Evolutionary conservation across 2,113 vertebrate species (phyloP).

Genomic region (Myiagra hebetior): DNA sequence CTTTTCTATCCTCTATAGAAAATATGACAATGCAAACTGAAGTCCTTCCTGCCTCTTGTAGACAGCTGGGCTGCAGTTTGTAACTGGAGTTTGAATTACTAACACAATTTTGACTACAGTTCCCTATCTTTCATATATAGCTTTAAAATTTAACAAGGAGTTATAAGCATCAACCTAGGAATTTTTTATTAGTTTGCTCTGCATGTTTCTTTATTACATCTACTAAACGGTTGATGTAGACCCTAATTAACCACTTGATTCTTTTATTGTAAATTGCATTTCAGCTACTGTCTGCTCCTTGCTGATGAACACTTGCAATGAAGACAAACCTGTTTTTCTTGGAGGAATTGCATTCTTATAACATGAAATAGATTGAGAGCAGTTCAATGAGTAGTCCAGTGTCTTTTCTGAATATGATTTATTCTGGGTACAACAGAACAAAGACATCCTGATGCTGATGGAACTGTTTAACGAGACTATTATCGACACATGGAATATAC

Average conservation of each 20-base stretch:
- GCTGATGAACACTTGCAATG: not conserved
- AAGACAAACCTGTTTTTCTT: constrained; percentile 1
- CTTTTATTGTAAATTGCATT: not conserved
- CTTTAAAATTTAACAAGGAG: not conserved
- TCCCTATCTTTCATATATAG: not conserved
- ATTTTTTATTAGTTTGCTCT: not conserved
- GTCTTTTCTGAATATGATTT: not conserved
- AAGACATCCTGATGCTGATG: not conserved
- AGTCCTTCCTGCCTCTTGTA: not conserved
- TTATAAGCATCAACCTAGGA: not conserved
- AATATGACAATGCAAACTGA: not conserved
- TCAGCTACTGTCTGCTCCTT: not conserved
- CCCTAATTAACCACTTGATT: not conserved
- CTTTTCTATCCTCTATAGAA: not conserved
- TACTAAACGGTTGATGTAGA: not conserved
- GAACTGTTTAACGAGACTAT: not conserved
- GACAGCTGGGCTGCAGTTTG: not conserved
- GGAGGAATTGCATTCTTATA: not conserved
- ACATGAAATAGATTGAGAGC: not conserved
- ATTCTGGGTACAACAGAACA: not conserved
- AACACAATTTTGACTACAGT: not conserved
- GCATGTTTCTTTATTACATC: not conserved
- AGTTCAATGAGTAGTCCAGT: not conserved
- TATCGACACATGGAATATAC: not conserved
- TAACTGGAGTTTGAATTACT: not conserved